These are phyloP conservation scores for Oxyscelio sp. DNA, from an alignment of 2,888 invertebrate species.

Conservation along the genomic window DNA sequence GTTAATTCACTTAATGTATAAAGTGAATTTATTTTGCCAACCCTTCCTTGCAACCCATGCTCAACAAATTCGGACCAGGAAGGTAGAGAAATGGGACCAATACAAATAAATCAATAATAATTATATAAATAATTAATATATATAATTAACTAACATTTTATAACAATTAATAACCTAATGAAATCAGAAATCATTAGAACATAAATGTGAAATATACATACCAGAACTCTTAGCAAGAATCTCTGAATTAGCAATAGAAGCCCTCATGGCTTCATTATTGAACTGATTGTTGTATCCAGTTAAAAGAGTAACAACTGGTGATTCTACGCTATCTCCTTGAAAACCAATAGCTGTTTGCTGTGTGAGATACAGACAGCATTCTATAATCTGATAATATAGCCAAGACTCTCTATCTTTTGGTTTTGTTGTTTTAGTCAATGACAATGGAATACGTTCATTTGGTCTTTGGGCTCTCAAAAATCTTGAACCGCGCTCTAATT, in stretches of 20 bases:
- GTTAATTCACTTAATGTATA: no score
- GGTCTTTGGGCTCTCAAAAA: constrained; percentile 96
- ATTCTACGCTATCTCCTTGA: constrained; percentile 88
- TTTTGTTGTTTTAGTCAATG: constrained; percentile 93
- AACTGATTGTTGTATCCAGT: constrained; percentile 90
- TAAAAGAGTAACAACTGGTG: constrained; percentile 93
- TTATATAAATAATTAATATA: no score
- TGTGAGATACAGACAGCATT: constrained; percentile 94
- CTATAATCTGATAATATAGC: constrained; percentile 94
- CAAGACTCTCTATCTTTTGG: constrained; percentile 93
- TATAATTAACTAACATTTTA: no score
- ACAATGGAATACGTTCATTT: constrained; percentile 93
- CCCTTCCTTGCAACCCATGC: no score
- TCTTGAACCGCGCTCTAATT: constrained; percentile 95
- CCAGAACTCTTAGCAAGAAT: constrained; percentile 93
- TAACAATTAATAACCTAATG: no score
- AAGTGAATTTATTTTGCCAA: no score
- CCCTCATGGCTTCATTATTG: constrained; percentile 86
- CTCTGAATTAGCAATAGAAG: constrained; percentile 90
- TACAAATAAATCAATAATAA: no score
- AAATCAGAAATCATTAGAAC: no score
- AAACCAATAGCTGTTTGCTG: constrained; percentile 88
- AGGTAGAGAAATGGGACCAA: no score
- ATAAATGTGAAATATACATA: no score
- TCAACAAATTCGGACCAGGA: no score